A percentile compares a stretch with the other conserved stretches of the same genome.
phyloP scores from a whole-genome alignment of 2,113 vertebrate species.

The Lasiurus cinereus region DNA sequence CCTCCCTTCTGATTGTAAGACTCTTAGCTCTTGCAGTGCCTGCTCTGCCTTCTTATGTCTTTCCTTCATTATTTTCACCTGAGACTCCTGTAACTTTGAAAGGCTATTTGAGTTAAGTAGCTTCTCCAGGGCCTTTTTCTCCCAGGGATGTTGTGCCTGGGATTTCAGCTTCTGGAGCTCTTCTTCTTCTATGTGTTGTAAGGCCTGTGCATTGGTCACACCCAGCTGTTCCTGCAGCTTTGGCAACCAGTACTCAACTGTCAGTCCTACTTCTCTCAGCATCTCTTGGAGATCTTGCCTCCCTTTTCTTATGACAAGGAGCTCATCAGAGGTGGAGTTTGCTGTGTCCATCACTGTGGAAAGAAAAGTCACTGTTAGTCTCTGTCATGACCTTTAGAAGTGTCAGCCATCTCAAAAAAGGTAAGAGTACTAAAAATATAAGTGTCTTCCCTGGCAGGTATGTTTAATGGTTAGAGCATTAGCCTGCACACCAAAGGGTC shows the following conservation, averaged over 20 bases:
- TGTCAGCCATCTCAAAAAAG: neutral
- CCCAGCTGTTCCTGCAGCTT: conserved; percentile 54
- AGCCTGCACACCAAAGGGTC: too few relatives aligned
- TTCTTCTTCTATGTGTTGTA: conserved; percentile 70
- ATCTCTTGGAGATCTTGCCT: conserved; percentile 54
- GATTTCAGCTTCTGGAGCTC: conserved; percentile 75
- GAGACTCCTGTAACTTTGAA: conserved; percentile 37
- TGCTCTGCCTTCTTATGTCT: neutral
- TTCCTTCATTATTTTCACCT: neutral
- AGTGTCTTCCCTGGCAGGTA: neutral
- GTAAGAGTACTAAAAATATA: neutral
- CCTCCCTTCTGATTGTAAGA: neutral
- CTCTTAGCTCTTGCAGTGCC: conserved; percentile 19
- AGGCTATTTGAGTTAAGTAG: conserved; percentile 41
- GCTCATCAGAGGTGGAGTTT: accelerated
- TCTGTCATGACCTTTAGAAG: neutral
- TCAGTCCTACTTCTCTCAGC: conserved; percentile 70
- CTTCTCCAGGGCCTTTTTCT: conserved; percentile 54
- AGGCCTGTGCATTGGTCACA: conserved; percentile 55
- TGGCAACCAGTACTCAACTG: conserved; percentile 71
- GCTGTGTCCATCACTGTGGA: conserved; percentile 68
- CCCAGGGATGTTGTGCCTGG: neutral
- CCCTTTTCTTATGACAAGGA: neutral
- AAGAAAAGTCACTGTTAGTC: conserved; percentile 23
- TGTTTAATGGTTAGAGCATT: too few relatives aligned